phyloP scores from a whole-genome alignment of 2,113 vertebrate species.

The Oostethus manadensis region DNA sequence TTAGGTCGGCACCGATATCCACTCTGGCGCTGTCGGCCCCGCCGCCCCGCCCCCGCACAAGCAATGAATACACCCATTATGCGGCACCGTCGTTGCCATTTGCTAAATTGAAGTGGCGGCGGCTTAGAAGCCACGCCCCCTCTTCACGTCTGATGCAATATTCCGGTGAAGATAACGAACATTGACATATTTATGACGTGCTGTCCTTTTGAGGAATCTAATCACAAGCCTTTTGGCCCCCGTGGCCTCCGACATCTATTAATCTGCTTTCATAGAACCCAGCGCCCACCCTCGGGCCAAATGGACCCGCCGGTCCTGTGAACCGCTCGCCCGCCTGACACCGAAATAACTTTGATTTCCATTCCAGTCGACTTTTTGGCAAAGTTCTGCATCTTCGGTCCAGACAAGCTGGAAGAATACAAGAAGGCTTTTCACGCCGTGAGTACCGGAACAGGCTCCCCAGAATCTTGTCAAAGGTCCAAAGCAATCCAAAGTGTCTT shows the following conservation, averaged over 20 bases:
- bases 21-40: conserved; percentile 67
- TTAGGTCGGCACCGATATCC: conserved; percentile 73
- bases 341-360: background rate
- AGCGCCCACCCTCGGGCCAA: conserved; percentile 10
- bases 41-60: conserved; percentile 24
- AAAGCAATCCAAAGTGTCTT: background rate
- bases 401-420: conserved; percentile 84
- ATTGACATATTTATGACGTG: conserved; percentile 5
- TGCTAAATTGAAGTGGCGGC: conserved; percentile 71
- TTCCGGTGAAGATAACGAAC: background rate
- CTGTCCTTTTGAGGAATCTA: background rate
- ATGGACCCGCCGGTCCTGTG: conserved; percentile 40
- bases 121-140: conserved; percentile 56
- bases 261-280: conserved; percentile 12
- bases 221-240: background rate
- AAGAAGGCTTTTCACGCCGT: conserved; percentile 91
- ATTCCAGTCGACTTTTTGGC: conserved; percentile 87
- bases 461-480: no score
- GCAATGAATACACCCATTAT: conserved; percentile 75
- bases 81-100: conserved; percentile 68
- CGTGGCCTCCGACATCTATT: conserved; percentile 15
- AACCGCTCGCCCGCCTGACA: conserved; percentile 25
- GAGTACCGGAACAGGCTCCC: conserved; percentile 55
- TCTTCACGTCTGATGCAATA: background rate
- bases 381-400: conserved; percentile 87